Evolutionary conservation across 2,113 vertebrate genomes (phyloP), one percentile per base, ranked within the genome.

Genomic region (Excalfactoria chinensis): DNA sequence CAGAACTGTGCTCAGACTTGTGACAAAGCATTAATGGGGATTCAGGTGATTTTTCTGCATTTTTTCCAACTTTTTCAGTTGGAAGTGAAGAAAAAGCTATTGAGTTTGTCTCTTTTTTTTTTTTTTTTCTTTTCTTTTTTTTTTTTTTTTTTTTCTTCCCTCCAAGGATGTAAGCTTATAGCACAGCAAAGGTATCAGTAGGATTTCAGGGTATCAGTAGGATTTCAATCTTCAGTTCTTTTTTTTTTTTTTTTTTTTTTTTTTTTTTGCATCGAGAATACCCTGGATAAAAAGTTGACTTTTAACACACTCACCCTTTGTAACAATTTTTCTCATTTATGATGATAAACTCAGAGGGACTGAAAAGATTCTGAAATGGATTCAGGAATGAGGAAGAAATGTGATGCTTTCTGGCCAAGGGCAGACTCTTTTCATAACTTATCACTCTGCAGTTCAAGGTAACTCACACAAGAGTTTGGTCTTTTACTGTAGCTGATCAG

Each of bases 131-230:
- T 25, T 7, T 8, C 25, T 51, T 51, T 51, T 25, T 5, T 22
- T 7, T 26, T 51, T 14, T 15, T 26, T 13, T 26, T 28, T 17
- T 9, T 17, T 51, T 51, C 64, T 25, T 40, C 79, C 32, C 26
- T 81, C 40, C 43, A 21, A 62, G 41, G 22, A 64, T n/a, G 21
- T 76, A 59, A 63, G 14, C 21, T 28, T 77, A 17, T 6, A 23
- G n/a, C 71, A 11, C 5, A 3, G 11, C 32, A 64, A 28, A 7
- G 0, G 2, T 59, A 12, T 59, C 46, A 68, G 1, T 16, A 46
- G 11, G 21, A 60, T 73, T 86, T 88, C 32, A 72, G 8, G 0
- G 2, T 59, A 12, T 59, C 46, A 68, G 1, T 16, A 46, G 11
- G 21, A 60, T 73, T 86, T 88, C 32, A 72, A 1, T 76, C 8